phyloP scores from a whole-genome alignment of 2,797 vertebrate species.

The Sciaenops ocellatus region DNA sequence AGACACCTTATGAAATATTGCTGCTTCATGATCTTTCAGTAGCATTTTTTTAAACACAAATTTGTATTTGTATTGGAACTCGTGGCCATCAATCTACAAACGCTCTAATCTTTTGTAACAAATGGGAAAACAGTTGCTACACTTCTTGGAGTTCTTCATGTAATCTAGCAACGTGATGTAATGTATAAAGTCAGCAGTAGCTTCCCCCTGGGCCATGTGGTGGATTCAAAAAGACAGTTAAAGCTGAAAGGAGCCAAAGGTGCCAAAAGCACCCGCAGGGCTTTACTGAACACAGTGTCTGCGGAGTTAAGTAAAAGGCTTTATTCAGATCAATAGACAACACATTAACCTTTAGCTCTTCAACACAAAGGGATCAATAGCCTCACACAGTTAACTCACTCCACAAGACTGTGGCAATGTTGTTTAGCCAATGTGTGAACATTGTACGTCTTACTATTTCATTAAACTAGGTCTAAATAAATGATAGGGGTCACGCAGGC shows the following conservation, averaged over 20 bases:
- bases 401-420: slow-evolving; percentile 43
- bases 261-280: slow-evolving; percentile 52
- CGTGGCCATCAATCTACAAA: neutral
- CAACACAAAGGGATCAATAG: slow-evolving; percentile 79
- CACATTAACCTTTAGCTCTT: slow-evolving; percentile 86
- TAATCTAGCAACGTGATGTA: slow-evolving; percentile 37
- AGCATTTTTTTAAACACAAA: neutral
- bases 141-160: neutral
- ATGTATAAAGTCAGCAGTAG: slow-evolving; percentile 38
- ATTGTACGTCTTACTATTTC: slow-evolving; percentile 42
- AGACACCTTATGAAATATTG: neutral
- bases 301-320: slow-evolving; percentile 81
- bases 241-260: slow-evolving; percentile 54
- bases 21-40: neutral
- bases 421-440: slow-evolving; percentile 43
- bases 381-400: slow-evolving; percentile 73
- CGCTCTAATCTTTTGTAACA: neutral
- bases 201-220: slow-evolving; percentile 11
- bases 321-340: slow-evolving; percentile 83
- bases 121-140: neutral
- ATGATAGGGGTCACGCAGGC: slow-evolving; percentile 36
- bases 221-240: slow-evolving; percentile 51
- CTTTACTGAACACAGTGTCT: slow-evolving; percentile 64
- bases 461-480: slow-evolving; percentile 51
- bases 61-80: neutral